These are phyloP conservation scores for Emmelina monodactyla DNA, from an alignment of 2,888 invertebrate species.

Conservation along the genomic window DNA sequence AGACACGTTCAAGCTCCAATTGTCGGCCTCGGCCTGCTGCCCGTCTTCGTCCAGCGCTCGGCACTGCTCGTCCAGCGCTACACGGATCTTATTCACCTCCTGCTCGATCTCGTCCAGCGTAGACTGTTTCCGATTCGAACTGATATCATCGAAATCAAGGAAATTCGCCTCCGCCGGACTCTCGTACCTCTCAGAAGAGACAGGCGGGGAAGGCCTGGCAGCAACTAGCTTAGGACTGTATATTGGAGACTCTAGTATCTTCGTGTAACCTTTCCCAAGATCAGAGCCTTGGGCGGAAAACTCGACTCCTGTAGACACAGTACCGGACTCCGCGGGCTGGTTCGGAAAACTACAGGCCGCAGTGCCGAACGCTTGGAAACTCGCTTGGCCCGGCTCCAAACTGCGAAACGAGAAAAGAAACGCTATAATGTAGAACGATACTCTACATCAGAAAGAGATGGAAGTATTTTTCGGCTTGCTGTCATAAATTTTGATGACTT, in stretches of 20 bases:
- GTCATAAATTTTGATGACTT: conserved; percentile 56
- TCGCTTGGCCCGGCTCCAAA: conserved; percentile 66
- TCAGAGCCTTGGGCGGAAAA: too few relatives aligned
- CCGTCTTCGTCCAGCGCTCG: conserved; percentile 54
- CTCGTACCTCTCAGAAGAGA: conserved; percentile 40
- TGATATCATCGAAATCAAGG: conserved; percentile 50
- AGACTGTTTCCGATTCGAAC: conserved; percentile 39
- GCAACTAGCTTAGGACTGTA: conserved; percentile 26
- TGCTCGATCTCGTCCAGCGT: conserved; percentile 57
- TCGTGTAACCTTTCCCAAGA: too few relatives aligned
- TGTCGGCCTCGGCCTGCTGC: conserved; percentile 53
- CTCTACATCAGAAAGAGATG: conserved; percentile 56
- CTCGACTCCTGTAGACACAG: conserved; percentile 42
- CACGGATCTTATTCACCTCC: conserved; percentile 58
- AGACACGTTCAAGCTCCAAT: conserved; percentile 63
- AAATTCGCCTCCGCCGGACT: conserved; percentile 56
- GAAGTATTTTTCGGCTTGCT: conserved; percentile 41
- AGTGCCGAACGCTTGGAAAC: conserved; percentile 59
- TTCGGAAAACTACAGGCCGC: conserved; percentile 63
- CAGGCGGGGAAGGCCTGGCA: conserved; percentile 27
- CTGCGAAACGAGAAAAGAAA: conserved; percentile 67
- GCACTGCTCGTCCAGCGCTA: conserved; percentile 56
- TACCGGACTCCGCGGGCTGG: conserved; percentile 55
- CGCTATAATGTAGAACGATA: conserved; percentile 48
- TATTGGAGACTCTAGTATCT: conserved; percentile 35